Base-by-base conservation (phyloP, 2,113 vertebrate genomes). In the Barnardius zonarius region DNA sequence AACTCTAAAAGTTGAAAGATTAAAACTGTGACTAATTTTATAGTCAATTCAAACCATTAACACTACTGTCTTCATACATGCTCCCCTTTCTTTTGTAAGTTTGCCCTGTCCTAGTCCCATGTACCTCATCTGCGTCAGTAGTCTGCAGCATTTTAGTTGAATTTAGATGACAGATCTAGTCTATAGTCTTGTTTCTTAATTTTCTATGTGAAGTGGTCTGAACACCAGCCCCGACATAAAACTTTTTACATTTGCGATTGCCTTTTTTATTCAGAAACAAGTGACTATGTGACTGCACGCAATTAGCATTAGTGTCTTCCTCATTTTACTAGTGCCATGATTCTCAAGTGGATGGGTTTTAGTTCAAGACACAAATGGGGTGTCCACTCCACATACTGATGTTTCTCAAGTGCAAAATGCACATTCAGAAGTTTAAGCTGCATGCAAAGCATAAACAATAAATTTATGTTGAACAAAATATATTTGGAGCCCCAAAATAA, bases 371-470 rank as follows among this genome's bases (percentile, higher is more conserved):
- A 75, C 46, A 93, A 62, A 63, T 17, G 13, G 7, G 28, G 43
- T 90, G 37, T 35, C 87, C 59, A 37, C 35, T 73, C 59, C 44
- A 63, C 27, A 24, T 19, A 41, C 78, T 7, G 41, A 77, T 68
- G 25, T 61, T 73, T 43, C 13, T 72, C 37, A 69, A 57, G 39
- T 72, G 59, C 24, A 87, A 89, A 69, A 90, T 0, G 5, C 33
- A 82, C 37, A 80, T 25, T 74, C 28, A 85, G n/a, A 82, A 68
- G 11, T 80, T 83, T 70, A 91, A 85, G 59, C 22, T 88, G 76
- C 87, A 94, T 88, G 86, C 91, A 92, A 92, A 95, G 61, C 76
- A 76, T 59, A 83, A 93, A 85, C 9, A 59, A 46, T 84, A 52
- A 86, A 54, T 73, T 76, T 63, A 66, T 22, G 13, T 31, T 78